Percentiles rank a stretch among this genome's conserved stretches.
Conservation (phyloP, 1,140 invertebrate species). For the Hyles euphorbiae region DNA sequence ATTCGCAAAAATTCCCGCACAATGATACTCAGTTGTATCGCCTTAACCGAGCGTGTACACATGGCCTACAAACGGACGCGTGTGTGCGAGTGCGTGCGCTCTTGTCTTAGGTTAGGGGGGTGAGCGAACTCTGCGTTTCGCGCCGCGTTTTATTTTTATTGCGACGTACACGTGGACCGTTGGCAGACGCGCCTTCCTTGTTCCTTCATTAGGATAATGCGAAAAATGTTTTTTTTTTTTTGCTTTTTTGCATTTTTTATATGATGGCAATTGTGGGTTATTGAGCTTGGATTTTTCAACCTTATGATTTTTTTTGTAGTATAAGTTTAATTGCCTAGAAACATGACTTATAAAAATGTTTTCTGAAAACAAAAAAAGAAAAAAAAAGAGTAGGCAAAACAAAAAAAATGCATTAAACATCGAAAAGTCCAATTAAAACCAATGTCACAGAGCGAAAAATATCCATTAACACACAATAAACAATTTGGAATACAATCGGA, state of each 20-base stretch:
- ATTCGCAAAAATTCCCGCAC: neutral
- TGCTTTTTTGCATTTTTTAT: no score
- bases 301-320: no score
- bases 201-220: no score
- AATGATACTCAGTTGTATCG: neutral
- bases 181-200: constrained; percentile 15
- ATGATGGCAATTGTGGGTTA: no score
- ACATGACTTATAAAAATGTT: no score
- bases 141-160: constrained; percentile 72
- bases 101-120: constrained; percentile 75
- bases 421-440: no score
- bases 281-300: no score
- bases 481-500: constrained; percentile 23
- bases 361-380: no score
- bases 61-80: constrained; percentile 29
- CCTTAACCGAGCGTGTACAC: constrained; percentile 14
- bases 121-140: constrained; percentile 55
- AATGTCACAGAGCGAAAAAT: neutral
- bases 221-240: no score
- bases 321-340: no score
- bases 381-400: neutral
- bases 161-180: constrained; percentile 63
- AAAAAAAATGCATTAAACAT: no score
- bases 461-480: constrained; percentile 36
- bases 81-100: constrained; percentile 65